These are phyloP conservation scores for Eupithecia insigniata DNA, from an alignment of 2,888 invertebrate genomes.

Conservation along the genomic window DNA sequence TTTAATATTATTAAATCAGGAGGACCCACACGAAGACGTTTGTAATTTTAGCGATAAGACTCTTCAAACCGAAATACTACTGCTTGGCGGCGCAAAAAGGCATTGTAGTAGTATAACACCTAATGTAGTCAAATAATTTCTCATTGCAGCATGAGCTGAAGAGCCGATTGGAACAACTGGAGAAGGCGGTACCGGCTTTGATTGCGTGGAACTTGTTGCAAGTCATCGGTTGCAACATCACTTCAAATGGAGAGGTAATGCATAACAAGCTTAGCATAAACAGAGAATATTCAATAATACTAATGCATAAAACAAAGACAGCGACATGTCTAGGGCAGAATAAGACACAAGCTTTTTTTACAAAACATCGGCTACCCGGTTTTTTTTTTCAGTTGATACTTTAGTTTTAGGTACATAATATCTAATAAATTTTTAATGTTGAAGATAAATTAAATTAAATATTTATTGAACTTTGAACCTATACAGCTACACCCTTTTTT, in stretches of 20 bases:
- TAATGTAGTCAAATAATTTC: neutral
- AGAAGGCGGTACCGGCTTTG: slow-evolving; percentile 86
- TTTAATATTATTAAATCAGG: too few species aligned
- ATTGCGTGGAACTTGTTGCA: slow-evolving; percentile 85
- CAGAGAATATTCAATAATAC: too few species aligned
- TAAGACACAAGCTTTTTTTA: too few species aligned
- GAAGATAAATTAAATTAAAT: too few species aligned
- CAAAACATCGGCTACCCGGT: too few species aligned
- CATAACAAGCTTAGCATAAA: neutral
- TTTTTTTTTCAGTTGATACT: too few species aligned
- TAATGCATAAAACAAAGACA: too few species aligned
- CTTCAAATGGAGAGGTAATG: slow-evolving; percentile 60
- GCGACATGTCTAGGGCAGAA: neutral
- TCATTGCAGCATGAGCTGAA: slow-evolving; percentile 82
- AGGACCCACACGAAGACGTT: too few species aligned
- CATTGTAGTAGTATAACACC: neutral
- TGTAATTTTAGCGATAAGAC: neutral
- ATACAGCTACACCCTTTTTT: too few species aligned
- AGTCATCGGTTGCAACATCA: slow-evolving; percentile 63
- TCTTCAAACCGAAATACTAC: neutral
- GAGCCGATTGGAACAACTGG: slow-evolving; percentile 82
- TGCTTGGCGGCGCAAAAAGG: neutral
- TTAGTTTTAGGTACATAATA: too few species aligned
- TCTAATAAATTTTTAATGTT: too few species aligned
- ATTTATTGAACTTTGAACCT: too few species aligned